Evolutionary conservation across 2,797 vertebrate species (phyloP), one percentile per base, ranked within the genome.

Genomic region (Enteromius radiatus): DNA sequence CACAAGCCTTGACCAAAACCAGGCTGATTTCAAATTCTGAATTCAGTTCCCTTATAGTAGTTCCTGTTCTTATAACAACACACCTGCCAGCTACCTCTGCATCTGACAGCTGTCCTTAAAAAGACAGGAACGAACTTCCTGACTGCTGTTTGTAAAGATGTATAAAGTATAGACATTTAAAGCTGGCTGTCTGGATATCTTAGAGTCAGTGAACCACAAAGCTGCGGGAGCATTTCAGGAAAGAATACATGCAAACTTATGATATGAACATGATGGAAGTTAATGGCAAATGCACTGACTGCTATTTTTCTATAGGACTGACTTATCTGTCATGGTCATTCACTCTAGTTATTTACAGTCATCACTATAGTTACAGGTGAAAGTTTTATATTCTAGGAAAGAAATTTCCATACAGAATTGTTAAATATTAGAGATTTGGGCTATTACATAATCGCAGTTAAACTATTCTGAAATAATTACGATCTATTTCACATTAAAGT

Each of bases 1-100:
- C 12, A 65, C 17, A 65, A 64, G 2, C 4, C 2, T 45, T 67
- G 28, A 67, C 14, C 63, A 67, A 41, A 68, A 12, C 47, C 28
- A 64, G 12, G 3, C 17, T 36, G 61, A 36, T 33, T 54, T 12
- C 28, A 56, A 41, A 56, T 59, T 76, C 73, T 26, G 45, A 67
- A 15, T 68, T 54, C 3, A 68, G 49, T 79, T 79, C 64, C 47
- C 14, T 68, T 49, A 31, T 33, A 47, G 4, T 54, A 26, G 45
- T 54, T 54, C 63, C 73, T 59, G 73, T 59, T 75, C n/a, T 59
- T 59, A 75, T 17, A 75, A 17, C 73, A 17, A 75, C 73, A 38
- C 59, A 77, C 45, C 31, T 19, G 45, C 31, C 43, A 26, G n/a
- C 8, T 43, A 23, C 21, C 28, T 79, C 15, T 38, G 33, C 38